Percentiles rank a stretch among this genome's conserved stretches.
Evolutionary conservation across 2,888 invertebrate genomes (phyloP).

Genomic region (Octonoba sinensis): DNA sequence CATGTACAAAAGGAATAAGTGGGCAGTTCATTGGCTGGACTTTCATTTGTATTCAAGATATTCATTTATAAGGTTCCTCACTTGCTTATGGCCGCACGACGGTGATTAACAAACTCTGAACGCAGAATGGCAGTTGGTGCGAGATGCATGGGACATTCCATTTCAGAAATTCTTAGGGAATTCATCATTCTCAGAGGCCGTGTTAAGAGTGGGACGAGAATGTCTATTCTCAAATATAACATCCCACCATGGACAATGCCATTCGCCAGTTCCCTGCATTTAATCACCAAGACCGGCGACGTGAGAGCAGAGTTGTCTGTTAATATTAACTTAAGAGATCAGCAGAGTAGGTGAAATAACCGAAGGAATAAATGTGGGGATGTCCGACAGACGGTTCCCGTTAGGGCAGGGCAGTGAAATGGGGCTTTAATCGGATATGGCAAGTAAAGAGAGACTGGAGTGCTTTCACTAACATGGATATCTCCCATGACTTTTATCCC

Average conservation of each 20-base stretch:
- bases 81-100: too few species aligned
- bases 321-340: background rate
- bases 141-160: conserved; percentile 1
- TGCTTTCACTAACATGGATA: background rate
- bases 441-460: background rate
- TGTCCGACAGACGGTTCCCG: background rate
- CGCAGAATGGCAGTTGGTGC: background rate
- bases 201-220: background rate
- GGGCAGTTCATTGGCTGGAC: too few species aligned
- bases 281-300: background rate
- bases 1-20: too few species aligned
- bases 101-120: background rate
- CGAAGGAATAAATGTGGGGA: background rate
- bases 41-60: too few species aligned
- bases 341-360: conserved; percentile 9
- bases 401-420: background rate
- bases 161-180: background rate
- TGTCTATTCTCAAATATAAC: conserved; percentile 1
- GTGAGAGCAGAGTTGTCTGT: background rate
- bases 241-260: conserved; percentile 9
- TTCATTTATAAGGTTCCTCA: too few species aligned
- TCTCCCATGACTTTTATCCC: too few species aligned
- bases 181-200: background rate
- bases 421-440: background rate
- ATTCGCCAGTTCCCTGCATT: background rate